phyloP scores from a whole-genome alignment of 2,113 vertebrate genomes.

The Rhinogobius similis region DNA sequence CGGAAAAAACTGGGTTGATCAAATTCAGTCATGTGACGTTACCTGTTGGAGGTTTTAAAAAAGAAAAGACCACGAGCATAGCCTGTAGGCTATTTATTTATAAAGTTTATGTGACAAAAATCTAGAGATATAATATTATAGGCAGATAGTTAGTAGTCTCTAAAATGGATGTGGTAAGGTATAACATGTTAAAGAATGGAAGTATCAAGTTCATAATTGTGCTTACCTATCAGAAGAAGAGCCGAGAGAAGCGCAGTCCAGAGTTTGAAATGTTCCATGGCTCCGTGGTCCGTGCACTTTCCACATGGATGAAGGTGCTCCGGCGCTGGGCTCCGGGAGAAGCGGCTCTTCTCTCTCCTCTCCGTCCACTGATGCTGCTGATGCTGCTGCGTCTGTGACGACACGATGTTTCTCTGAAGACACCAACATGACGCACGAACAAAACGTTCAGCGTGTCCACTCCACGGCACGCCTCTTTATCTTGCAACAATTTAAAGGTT shows the following conservation, averaged over 20 bases:
- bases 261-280: constrained; percentile 70
- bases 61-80: too few relatives aligned
- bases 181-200: background rate
- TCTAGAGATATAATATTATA: background rate
- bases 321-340: background rate
- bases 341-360: constrained; percentile 55
- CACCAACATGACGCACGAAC: constrained; percentile 9
- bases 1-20: background rate
- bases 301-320: constrained; percentile 24
- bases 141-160: background rate
- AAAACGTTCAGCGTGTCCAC: background rate
- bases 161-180: background rate
- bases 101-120: background rate
- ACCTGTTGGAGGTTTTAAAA: background rate
- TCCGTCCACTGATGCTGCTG: constrained; percentile 60
- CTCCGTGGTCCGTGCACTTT: constrained; percentile 57
- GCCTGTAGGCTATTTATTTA: background rate
- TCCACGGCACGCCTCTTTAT: background rate
- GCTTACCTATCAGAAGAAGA: constrained; percentile 71
- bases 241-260: constrained; percentile 47
- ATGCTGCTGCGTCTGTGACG: constrained; percentile 67
- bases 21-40: background rate
- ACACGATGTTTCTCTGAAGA: constrained; percentile 19
- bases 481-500: background rate
- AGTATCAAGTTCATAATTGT: background rate